These are phyloP conservation scores for Proales similis DNA, from an alignment of 1,140 invertebrate species.

Conservation along the genomic window DNA sequence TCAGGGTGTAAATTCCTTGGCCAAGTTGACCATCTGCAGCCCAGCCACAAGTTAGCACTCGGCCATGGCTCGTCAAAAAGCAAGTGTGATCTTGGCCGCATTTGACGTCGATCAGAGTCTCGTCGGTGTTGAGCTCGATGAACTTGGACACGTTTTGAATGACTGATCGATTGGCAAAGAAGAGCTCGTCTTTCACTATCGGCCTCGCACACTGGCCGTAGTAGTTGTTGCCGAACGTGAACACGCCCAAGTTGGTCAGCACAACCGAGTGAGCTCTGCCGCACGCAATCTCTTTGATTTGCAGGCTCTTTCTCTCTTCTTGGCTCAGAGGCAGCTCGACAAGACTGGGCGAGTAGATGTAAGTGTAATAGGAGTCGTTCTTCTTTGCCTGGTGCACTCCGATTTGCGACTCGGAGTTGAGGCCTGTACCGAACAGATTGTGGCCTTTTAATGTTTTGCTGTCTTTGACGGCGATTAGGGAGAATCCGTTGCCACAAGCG, in stretches of 20 bases:
- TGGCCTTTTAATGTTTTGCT: slow-evolving; percentile 51
- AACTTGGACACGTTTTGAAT: slow-evolving; percentile 19
- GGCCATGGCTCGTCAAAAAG: slow-evolving; percentile 69
- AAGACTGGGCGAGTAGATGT: slow-evolving; percentile 67
- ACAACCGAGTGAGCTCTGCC: slow-evolving; percentile 78
- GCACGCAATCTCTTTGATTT: slow-evolving; percentile 62
- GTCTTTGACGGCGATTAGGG: slow-evolving; percentile 62
- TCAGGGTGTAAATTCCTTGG: slow-evolving; percentile 44
- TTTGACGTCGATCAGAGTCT: slow-evolving; percentile 56
- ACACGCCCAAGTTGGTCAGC: slow-evolving; percentile 64
- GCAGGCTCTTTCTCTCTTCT: slow-evolving; percentile 41
- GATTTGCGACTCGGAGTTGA: slow-evolving; percentile 86
- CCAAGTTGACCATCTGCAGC: slow-evolving; percentile 78
- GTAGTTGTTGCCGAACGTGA: slow-evolving; percentile 78
- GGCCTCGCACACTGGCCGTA: slow-evolving; percentile 85
- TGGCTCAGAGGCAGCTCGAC: slow-evolving; percentile 63
- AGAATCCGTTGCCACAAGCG: slow-evolving; percentile 82
- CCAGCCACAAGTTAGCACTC: slow-evolving; percentile 81
- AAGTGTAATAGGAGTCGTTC: slow-evolving; percentile 55
- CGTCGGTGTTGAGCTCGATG: slow-evolving; percentile 23
- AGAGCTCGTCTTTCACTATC: slow-evolving; percentile 71
- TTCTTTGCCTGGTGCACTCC: slow-evolving; percentile 56
- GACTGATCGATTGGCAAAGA: slow-evolving; percentile 45
- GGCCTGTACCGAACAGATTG: slow-evolving; percentile 75
- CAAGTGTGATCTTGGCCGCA: slow-evolving; percentile 82